Conservation (phyloP, 2,113 vertebrate genomes). For the Cyrtonyx montezumae region DNA sequence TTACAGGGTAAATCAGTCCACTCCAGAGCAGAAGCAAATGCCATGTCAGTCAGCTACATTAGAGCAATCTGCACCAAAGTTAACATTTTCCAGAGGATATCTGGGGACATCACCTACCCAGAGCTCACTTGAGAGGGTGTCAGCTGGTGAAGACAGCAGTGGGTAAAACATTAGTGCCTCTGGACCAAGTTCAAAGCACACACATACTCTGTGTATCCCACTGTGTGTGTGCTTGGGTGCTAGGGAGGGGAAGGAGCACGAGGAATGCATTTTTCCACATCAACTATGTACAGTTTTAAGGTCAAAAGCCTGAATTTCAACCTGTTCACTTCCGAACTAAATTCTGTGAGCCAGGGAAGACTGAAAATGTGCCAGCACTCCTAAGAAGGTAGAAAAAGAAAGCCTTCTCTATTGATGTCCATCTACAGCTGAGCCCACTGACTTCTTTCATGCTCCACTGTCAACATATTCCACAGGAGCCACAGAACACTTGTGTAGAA, state of each 20-base stretch:
- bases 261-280: not conserved
- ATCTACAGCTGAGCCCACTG: not conserved
- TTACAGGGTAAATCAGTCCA: constrained; percentile 64
- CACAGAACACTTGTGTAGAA: not conserved
- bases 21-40: constrained; percentile 52
- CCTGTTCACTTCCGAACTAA: not conserved
- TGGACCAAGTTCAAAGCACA: not conserved
- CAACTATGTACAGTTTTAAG: not conserved
- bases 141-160: constrained; percentile 14
- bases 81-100: constrained; percentile 65
- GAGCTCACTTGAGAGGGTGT: constrained; percentile 61
- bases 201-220: not conserved
- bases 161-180: constrained; percentile 28
- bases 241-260: not conserved
- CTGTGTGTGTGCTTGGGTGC: not conserved
- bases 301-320: constrained; percentile 27
- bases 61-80: constrained; percentile 52
- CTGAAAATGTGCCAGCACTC: not conserved
- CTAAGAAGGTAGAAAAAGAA: constrained; percentile 6
- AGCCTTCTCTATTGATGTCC: not conserved
- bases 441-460: not conserved
- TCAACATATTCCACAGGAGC: not conserved
- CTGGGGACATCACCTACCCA: constrained; percentile 51
- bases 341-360: constrained; percentile 16
- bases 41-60: constrained; percentile 31